Base-by-base conservation (phyloP, 92 coral and sea anemone genomes). In the Epizoanthus rinbou region DNA sequence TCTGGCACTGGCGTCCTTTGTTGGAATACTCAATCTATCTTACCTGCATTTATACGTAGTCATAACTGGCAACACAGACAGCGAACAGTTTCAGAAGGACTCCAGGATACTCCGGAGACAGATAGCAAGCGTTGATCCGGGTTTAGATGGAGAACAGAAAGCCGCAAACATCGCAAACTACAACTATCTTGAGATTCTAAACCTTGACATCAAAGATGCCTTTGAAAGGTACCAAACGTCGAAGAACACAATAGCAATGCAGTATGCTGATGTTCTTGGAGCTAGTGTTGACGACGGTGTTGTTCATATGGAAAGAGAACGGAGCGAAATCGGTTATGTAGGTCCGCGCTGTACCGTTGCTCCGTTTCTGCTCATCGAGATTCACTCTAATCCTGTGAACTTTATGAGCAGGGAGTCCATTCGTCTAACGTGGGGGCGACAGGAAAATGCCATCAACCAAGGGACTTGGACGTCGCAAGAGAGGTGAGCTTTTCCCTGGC, bases 381-480 rank as follows among this genome's bases (percentile, higher is more conserved):
- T 93, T 53, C 94, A 93, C 76, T 93, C 97, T 53, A 86, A 57
- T 50, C 97, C 94, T 11, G 86, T 65, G 22, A 91, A 90, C 39
- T 93, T 91, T 64, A 64, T 88, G 80, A 91, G 90, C 37, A 86
- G 97, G n/a, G 94, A 93, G 60, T 85, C 94, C 60, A 93, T 93
- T 71, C 73, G 97, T 45, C 83, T 93, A 5, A 91, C 97, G 1
- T 93, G 97, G 97, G 97, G 97, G n/a, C 83, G 91, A 21, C 90
- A 87, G 71, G 97, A 93, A 37, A 93, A 93, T 69, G 81, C 92
- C n/a, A 89, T 93, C 69, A 93, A 93, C 65, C 94, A 91, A 66
- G 97, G 97, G 21, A 88, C 94, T 14, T 93, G 97, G 97, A 86
- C 88, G 19, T 67, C 80, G 45, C 70, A 90, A 5, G 92, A 91